Base-by-base conservation (phyloP, 2,888 invertebrate genomes). In the Cerastis rubricosa region DNA sequence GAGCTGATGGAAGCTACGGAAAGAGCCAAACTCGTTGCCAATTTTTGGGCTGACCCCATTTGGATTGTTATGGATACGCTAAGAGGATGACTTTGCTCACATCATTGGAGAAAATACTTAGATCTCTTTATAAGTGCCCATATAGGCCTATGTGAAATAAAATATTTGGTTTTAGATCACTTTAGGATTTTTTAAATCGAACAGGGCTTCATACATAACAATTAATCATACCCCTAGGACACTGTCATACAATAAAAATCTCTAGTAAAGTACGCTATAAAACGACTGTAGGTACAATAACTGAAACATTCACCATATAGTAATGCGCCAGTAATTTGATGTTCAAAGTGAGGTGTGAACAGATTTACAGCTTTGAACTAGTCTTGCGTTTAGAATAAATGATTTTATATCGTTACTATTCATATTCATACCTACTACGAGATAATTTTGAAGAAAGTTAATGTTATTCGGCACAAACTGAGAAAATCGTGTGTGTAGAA, bases 321-420 rank as follows among this genome's bases (percentile, higher is more conserved):
- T 40, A 57, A 25, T 35, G 54, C n/a, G 57, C n/a, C 14, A 57
- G 64, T 73, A 51, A 59, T 73, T 47, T 63, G 4, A 64, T 54
- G 51, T 64, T 7, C 22, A 59, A 65, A 83, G 43, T 43, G 51
- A 64, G 12, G 61, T 69, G 68, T 19, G 47, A 61, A 54, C 43
- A 64, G 43, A 71, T 82, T 82, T 74, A 80, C 49, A 47, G 25
- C 35, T 45, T 74, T n/a, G 22, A 17, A 49, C 68, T 43, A 35
- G 51, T 66, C 65, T 57, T 66, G 29, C 49, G 57, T 66, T 63
- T 51, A 80, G 25, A 81, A 73, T 84, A 73, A 65, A 57, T 59
- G 45, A 17, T 79, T 78, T 78, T 72, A 83, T 61, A 78, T 73
- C 51, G 45, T n/a, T 74, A 68, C 57, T 22, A 57, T 14, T 43